A percentile compares a stretch with the other conserved stretches of the same genome.
Conservation (phyloP, 2,888 invertebrate species). For the Acheta domesticus region DNA sequence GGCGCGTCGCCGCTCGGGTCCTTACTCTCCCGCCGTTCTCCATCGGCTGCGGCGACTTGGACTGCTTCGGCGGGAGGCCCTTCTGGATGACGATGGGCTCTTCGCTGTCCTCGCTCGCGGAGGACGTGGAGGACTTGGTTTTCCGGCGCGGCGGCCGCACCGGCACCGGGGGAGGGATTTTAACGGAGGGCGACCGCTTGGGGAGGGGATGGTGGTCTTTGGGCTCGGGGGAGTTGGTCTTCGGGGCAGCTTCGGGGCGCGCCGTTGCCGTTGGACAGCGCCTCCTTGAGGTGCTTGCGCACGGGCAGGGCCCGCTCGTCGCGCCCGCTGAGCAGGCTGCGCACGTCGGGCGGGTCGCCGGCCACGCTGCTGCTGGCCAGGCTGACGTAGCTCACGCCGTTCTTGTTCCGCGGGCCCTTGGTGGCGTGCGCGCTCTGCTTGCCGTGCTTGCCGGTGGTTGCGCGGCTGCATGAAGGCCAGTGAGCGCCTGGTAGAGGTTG, state of each 20-base stretch:
- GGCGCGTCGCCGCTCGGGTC: constrained; percentile 47
- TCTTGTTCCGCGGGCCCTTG: constrained; percentile 41
- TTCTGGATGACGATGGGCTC: constrained; percentile 40
- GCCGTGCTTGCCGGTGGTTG: not conserved
- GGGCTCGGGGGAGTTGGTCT: not conserved
- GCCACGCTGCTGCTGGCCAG: constrained; percentile 60
- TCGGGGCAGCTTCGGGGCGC: not conserved
- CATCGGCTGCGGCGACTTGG: no score
- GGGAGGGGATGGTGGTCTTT: constrained; percentile 12
- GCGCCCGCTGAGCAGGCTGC: not conserved
- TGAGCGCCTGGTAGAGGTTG: constrained; percentile 82
- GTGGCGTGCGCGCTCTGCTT: constrained; percentile 21
- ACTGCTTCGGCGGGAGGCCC: not conserved
- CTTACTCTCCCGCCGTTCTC: constrained; percentile 40
- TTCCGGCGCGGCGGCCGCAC: constrained; percentile 71
- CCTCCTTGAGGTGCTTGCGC: not conserved
- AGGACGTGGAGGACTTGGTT: constrained; percentile 64
- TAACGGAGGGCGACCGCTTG: not conserved
- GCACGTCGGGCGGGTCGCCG: constrained; percentile 40
- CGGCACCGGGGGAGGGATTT: constrained; percentile 48
- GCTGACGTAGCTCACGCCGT: constrained; percentile 75
- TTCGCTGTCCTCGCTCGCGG: constrained; percentile 51
- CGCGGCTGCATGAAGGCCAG: constrained; percentile 67
- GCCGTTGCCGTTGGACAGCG: not conserved
- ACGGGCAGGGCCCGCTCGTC: not conserved